Evolutionary conservation across 2,888 invertebrate genomes (phyloP).

Genomic region (Coelinius sp.): DNA sequence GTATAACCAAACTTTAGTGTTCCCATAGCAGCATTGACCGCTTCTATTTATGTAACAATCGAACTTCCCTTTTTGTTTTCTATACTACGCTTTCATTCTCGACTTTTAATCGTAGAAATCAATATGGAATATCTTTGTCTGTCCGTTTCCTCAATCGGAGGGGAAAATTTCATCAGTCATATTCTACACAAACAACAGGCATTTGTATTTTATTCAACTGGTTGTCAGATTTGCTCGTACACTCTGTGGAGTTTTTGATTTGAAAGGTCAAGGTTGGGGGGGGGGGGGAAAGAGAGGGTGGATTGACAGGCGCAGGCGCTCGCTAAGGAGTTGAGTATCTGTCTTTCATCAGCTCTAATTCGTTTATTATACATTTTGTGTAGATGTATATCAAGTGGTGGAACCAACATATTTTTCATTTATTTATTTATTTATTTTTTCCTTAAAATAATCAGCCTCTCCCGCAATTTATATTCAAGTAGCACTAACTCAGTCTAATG

Average conservation of each 20-base stretch:
- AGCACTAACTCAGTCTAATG: not conserved
- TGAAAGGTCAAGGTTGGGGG: conserved; percentile 52
- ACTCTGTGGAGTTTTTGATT: conserved; percentile 31
- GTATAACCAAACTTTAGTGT: not conserved
- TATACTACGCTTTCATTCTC: not conserved
- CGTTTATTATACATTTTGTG: not conserved
- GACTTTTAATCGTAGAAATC: not conserved
- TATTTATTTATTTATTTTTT: too few relatives aligned
- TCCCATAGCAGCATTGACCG: conserved; percentile 68
- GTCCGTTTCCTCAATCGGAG: not conserved
- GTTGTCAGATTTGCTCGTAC: not conserved
- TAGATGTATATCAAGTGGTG: too few relatives aligned
- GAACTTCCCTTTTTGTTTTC: conserved; percentile 33
- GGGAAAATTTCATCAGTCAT: not conserved
- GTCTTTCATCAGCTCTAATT: not conserved
- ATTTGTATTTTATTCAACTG: not conserved
- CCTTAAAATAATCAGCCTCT: too few relatives aligned
- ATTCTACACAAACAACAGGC: not conserved
- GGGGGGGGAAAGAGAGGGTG: conserved; percentile 44
- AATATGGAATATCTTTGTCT: not conserved
- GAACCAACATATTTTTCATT: not conserved
- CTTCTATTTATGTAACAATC: conserved; percentile 67
- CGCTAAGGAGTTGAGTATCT: not conserved
- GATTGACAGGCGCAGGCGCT: conserved; percentile 26
- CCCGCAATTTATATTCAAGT: too few relatives aligned